Evolutionary conservation across 2,113 vertebrate genomes (phyloP).

Genomic region (Hemichromis elongatus): DNA sequence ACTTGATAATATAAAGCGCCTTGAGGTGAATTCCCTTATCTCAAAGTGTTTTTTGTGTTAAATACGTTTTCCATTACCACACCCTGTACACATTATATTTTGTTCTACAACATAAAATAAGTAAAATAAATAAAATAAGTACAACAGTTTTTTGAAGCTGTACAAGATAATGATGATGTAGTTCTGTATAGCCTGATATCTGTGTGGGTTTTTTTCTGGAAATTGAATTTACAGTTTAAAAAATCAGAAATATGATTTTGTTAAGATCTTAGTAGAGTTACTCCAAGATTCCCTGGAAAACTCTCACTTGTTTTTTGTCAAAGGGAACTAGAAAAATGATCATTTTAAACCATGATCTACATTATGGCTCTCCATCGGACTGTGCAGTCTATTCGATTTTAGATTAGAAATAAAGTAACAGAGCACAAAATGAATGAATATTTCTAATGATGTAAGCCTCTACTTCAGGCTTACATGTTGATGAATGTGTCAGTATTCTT

Average conservation of each 20-base stretch:
- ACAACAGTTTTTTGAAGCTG: too few relatives aligned
- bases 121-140: too few relatives aligned
- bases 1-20: background rate
- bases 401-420: background rate
- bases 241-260: background rate
- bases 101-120: too few relatives aligned
- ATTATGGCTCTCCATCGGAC: background rate
- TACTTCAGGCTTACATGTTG: background rate
- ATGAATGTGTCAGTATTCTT: background rate
- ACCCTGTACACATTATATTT: too few relatives aligned
- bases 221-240: background rate
- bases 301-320: background rate
- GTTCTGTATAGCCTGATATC: background rate
- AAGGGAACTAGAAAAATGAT: background rate
- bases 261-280: background rate
- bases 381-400: background rate
- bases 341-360: background rate
- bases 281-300: rapidly evolving
- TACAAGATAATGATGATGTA: background rate
- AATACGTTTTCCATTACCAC: background rate
- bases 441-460: background rate
- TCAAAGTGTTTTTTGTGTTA: background rate
- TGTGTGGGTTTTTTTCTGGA: background rate
- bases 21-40: background rate
- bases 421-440: background rate